Base-by-base conservation (phyloP, 2,797 vertebrate species). In the Gymnoscopelus microlampas region DNA sequence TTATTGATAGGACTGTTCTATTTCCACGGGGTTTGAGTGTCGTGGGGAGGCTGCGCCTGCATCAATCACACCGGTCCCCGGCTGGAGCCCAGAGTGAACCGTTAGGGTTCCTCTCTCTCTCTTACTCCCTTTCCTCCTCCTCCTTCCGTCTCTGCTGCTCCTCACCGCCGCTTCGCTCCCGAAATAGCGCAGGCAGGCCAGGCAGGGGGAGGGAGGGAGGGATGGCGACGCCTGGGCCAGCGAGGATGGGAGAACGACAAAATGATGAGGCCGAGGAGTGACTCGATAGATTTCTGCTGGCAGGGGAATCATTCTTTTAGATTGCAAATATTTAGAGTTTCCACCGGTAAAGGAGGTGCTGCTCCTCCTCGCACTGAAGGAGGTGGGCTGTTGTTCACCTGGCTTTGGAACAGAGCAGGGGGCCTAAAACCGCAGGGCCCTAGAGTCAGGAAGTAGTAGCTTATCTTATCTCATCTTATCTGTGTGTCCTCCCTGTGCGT, bases 11-110 rank as follows among this genome's bases (percentile, higher is more conserved):
- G 68, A 24, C 66, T 63, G 68, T 15, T 70, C 83, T 75, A 63
- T 78, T 77, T 79, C 82, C 77, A 70, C 69, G 65, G 71, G 79
- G 81, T 69, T 66, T 26, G 76, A 53, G 71, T 78, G 86, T 86
- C 79, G 49, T 44, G 53, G 60, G 63, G 76, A 63, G 67, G 70
- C 74, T 63, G 73, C 19, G 57, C 62, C 61, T 51, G 67, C 85
- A 89, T 89, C 86, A 63, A 88, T 88, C 86, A 89, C 78, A 19
- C 62, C 63, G n/a, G 68, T 81, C 19, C 70, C 68, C 72, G 63
- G 61, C 50, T 72, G 74, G 78, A 63, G 58, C 19, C 19, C 35
- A 0, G 54, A 48, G 44, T 32, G 23, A 12, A 47, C 63, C 68
- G 69, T 60, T 44, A 68, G 65, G 50, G 19, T 19, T 19, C 19